A percentile compares a stretch with the other conserved stretches of the same genome.
phyloP scores from a whole-genome alignment of 2,113 vertebrate genomes.

The Corydoras maculifer region DNA sequence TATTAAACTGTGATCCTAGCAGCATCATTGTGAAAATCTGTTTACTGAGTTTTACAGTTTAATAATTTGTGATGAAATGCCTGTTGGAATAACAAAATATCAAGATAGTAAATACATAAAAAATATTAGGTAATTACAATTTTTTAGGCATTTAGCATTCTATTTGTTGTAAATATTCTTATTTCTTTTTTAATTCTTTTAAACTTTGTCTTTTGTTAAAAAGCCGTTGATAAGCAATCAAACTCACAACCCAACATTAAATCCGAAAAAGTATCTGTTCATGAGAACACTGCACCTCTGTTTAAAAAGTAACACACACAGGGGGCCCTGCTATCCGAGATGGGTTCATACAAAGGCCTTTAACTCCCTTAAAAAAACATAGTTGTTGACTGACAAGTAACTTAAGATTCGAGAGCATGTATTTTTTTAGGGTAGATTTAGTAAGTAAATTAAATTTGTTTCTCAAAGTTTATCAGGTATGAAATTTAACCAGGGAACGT shows the following conservation, averaged over 20 bases:
- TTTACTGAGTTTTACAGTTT: background rate
- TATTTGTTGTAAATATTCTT: no score
- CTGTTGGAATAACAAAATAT: constrained; percentile 10
- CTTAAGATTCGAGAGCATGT: background rate
- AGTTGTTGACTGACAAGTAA: constrained; percentile 6
- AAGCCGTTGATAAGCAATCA: no score
- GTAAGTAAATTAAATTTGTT: no score
- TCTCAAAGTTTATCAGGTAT: no score
- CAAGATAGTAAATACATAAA: background rate
- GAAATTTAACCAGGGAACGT: no score
- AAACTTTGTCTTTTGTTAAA: no score
- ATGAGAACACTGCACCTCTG: constrained; percentile 26
- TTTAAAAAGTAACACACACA: constrained; percentile 23
- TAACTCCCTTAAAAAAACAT: constrained; percentile 23
- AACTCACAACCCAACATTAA: background rate
- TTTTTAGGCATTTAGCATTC: no score
- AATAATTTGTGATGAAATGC: constrained; percentile 6
- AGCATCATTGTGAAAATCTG: constrained; percentile 31
- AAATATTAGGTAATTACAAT: no score
- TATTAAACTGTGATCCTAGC: constrained; percentile 33
- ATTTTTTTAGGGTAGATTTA: no score
- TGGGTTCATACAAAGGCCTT: constrained; percentile 16
- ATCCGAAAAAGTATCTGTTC: constrained; percentile 15
- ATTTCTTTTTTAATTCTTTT: no score
- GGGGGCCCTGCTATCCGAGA: constrained; percentile 17